Percentiles rank a stretch among this genome's conserved stretches.
Evolutionary conservation across 2,888 invertebrate species (phyloP).

Genomic region (Colletes collaris): DNA sequence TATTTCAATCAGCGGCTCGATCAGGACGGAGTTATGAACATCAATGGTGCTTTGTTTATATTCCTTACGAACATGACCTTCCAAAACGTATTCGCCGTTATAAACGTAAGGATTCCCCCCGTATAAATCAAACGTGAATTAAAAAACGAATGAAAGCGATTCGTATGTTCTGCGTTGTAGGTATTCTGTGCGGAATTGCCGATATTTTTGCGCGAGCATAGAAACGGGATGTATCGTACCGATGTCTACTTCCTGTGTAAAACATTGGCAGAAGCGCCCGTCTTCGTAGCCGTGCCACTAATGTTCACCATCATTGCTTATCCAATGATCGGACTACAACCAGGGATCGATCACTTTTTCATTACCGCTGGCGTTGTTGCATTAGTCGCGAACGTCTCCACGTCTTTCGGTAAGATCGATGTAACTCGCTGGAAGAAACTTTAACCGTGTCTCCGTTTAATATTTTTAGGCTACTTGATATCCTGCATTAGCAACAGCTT

Average conservation of each 20-base stretch:
- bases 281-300: constrained; percentile 92
- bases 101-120: constrained; percentile 88
- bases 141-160: neutral
- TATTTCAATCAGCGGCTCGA: constrained; percentile 92
- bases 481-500: constrained; percentile 93
- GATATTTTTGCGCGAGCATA: constrained; percentile 94
- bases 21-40: constrained; percentile 96
- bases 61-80: constrained; percentile 97
- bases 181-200: constrained; percentile 95
- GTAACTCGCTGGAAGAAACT: too few species aligned
- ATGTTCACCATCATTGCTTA: constrained; percentile 93
- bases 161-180: constrained; percentile 81
- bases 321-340: constrained; percentile 94
- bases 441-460: too few species aligned
- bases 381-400: constrained; percentile 94
- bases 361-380: constrained; percentile 89
- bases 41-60: constrained; percentile 95
- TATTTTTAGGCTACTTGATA: constrained; percentile 92
- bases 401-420: constrained; percentile 89
- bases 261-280: constrained; percentile 94
- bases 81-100: constrained; percentile 97
- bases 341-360: constrained; percentile 88
- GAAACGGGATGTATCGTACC: constrained; percentile 95
- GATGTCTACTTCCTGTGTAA: constrained; percentile 96
- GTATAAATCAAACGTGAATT: neutral